Evolutionary conservation across 2,888 invertebrate genomes (phyloP), one percentile per base, ranked within the genome.

Genomic region (Caenorhabditis panamensis): DNA sequence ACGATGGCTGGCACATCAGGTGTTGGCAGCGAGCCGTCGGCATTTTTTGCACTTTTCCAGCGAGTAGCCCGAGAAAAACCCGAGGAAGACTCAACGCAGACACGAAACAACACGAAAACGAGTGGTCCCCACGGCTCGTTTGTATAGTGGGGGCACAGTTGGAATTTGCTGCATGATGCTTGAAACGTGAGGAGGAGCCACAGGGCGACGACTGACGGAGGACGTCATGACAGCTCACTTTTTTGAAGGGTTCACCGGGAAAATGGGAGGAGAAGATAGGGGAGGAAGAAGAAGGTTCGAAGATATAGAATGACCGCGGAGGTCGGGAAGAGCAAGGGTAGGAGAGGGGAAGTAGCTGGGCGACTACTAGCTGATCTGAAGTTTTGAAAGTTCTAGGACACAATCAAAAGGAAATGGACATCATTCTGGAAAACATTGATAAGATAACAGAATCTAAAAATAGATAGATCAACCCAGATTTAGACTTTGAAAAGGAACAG

Each of bases 141-240:
- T 72, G 63, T 64, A 64, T 72, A 64, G 72, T 49, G 47, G 58
- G 16, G 61, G 63, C 41, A 51, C 58, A 64, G 51, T 73, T 41
- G 72, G 63, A 72, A 72, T 59, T 73, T 73, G 47, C 56, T 66
- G 73, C 73, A 28, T 73, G 73, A 73, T 73, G 73, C 73, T 73
- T 73, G 73, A 73, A 73, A 73, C 66, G 73, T 66, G 64, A 66
- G 66, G 63, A 72, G 62, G 59, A 72, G 63, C 53, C 49, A 41
- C 71, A 41, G 36, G 36, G 64, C 63, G 49, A 41, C 41, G 41
- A 13, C 49, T 64, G 73, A 66, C 66, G 73, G 64, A 51, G 66
- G 73, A 73, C 73, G 73, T 73, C 73, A 73, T 73, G 73, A 73
- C 66, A 59, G 56, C 54, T 36, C 18, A 18, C n/a, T 20, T 53